A percentile compares a stretch with the other conserved stretches of the same genome.
Conservation (phyloP, 2,888 invertebrate genomes). For the Mimachlamys varia region DNA sequence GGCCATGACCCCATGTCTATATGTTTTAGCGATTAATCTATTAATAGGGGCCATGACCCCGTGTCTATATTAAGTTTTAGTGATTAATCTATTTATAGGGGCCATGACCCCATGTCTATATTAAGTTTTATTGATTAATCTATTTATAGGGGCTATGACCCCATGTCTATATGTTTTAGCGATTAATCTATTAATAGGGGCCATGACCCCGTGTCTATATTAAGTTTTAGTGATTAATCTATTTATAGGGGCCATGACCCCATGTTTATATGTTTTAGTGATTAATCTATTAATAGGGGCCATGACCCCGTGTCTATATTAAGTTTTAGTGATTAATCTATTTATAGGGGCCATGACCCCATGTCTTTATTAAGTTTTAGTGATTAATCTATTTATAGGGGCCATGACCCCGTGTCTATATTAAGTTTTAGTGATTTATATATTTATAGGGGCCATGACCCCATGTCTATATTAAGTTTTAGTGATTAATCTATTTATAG, state of each 20-base stretch:
- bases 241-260: neutral
- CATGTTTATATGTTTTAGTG: neutral
- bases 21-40: neutral
- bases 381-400: neutral
- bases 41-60: neutral
- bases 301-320: neutral
- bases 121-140: neutral
- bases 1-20: neutral
- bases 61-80: neutral
- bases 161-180: neutral
- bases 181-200: neutral
- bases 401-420: neutral
- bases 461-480: too few relatives aligned
- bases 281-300: neutral
- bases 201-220: too few relatives aligned
- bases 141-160: neutral
- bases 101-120: neutral
- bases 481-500: too few relatives aligned
- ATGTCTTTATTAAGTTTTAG: neutral
- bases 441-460: neutral
- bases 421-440: neutral
- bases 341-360: neutral
- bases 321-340: neutral
- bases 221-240: neutral
- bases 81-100: neutral